Conservation (phyloP, 1,140 invertebrate genomes). For the Eupeodes corollae region DNA sequence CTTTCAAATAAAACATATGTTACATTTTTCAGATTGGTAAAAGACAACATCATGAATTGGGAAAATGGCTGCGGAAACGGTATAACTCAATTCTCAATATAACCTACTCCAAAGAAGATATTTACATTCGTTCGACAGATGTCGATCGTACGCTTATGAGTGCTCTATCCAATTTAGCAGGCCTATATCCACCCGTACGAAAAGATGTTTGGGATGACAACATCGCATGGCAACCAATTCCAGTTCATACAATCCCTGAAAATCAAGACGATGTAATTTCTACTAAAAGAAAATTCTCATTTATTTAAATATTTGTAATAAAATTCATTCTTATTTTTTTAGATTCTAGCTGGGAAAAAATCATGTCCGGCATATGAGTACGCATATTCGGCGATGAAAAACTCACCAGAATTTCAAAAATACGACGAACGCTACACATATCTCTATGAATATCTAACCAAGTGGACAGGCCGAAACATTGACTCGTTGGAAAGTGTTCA, state of each 20-base stretch:
- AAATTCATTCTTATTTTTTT: neutral
- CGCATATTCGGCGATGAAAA: conserved; percentile 43
- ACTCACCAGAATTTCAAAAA: conserved; percentile 46
- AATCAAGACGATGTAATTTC: conserved; percentile 48
- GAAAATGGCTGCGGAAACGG: conserved; percentile 61
- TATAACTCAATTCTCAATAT: conserved; percentile 49
- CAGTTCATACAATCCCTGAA: conserved; percentile 66
- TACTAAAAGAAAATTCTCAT: neutral
- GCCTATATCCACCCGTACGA: conserved; percentile 56
- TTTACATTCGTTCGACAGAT: conserved; percentile 68
- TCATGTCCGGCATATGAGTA: conserved; percentile 52
- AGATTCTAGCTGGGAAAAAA: conserved; percentile 47
- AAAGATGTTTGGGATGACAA: conserved; percentile 54
- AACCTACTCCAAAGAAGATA: conserved; percentile 45
- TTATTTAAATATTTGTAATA: conserved; percentile 2
- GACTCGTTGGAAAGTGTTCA: conserved; percentile 42
- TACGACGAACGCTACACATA: conserved; percentile 47
- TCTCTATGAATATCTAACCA: conserved; percentile 52
- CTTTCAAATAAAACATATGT: too few relatives aligned
- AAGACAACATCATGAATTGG: conserved; percentile 61
- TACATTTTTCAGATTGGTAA: conserved; percentile 53
- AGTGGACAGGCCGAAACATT: conserved; percentile 47
- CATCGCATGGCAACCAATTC: conserved; percentile 80
- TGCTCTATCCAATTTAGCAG: conserved; percentile 70
- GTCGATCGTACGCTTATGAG: conserved; percentile 84